Conservation (phyloP, 2,797 vertebrate genomes). For the Scomberomorus guttatus region DNA sequence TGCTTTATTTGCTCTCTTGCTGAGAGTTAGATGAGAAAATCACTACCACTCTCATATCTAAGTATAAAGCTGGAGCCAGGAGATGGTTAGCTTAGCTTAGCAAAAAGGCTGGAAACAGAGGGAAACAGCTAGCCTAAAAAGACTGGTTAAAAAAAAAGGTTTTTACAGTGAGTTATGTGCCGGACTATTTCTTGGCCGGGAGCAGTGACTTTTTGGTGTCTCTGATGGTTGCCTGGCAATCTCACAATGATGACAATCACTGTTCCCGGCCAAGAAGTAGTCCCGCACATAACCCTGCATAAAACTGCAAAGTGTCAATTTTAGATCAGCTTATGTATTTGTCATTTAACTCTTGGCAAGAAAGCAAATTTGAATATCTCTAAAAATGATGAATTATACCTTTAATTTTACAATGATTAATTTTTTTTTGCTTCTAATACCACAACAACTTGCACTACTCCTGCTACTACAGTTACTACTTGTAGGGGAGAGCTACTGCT, state of each 20-base stretch:
- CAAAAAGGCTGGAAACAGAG: not conserved
- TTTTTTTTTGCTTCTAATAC: not conserved
- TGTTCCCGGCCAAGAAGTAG: too few relatives aligned
- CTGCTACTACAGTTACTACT: not conserved
- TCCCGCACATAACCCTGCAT: too few relatives aligned
- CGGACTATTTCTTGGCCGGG: too few relatives aligned
- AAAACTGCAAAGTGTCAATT: not conserved
- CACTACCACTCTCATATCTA: too few relatives aligned
- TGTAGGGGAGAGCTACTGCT: not conserved
- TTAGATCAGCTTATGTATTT: not conserved
- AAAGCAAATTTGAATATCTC: too few relatives aligned
- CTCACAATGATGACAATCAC: not conserved
- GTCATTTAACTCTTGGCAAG: not conserved
- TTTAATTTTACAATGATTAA: not conserved
- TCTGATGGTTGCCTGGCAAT: not conserved
- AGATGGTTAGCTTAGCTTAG: not conserved
- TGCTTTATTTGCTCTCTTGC: not conserved
- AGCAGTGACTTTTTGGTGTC: not conserved
- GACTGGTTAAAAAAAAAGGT: too few relatives aligned
- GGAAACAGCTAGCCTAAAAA: not conserved
- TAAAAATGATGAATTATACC: too few relatives aligned
- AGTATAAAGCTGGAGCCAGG: not conserved
- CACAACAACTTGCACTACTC: not conserved
- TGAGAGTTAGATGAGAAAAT: not conserved
- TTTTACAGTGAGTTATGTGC: not conserved